phyloP scores from a whole-genome alignment of 2,888 invertebrate species.

The Diarsia dahlii region DNA sequence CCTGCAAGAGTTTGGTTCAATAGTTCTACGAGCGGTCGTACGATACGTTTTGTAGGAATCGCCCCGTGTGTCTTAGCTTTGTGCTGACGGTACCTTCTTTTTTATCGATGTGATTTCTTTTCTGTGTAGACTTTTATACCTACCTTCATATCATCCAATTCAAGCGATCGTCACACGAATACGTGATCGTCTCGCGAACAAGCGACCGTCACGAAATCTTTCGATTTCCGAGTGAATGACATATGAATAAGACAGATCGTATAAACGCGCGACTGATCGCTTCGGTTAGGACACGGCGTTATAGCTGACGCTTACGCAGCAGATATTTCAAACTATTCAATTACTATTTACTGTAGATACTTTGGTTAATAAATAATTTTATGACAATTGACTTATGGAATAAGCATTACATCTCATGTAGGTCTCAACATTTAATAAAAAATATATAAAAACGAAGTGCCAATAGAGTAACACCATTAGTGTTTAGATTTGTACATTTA shows the following conservation, averaged over 20 bases:
- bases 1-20: background rate
- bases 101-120: background rate
- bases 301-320: background rate
- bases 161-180: background rate
- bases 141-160: background rate
- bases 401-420: constrained; percentile 9
- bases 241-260: background rate
- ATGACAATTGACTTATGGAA: constrained; percentile 12
- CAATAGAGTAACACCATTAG: constrained; percentile 84
- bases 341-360: background rate
- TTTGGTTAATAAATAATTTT: constrained; percentile 23
- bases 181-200: background rate
- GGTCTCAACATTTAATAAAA: constrained; percentile 44
- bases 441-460: constrained; percentile 77
- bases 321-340: background rate
- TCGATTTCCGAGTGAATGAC: too few relatives aligned
- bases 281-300: background rate
- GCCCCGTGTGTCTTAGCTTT: background rate
- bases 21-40: background rate
- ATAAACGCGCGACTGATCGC: background rate
- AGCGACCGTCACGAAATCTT: background rate
- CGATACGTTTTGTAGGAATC: background rate
- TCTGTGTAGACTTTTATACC: background rate
- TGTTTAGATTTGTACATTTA: constrained; percentile 53
- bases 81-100: background rate